Evolutionary conservation across 1,140 invertebrate genomes (phyloP).

Genomic region (Penaeus chinensis): DNA sequence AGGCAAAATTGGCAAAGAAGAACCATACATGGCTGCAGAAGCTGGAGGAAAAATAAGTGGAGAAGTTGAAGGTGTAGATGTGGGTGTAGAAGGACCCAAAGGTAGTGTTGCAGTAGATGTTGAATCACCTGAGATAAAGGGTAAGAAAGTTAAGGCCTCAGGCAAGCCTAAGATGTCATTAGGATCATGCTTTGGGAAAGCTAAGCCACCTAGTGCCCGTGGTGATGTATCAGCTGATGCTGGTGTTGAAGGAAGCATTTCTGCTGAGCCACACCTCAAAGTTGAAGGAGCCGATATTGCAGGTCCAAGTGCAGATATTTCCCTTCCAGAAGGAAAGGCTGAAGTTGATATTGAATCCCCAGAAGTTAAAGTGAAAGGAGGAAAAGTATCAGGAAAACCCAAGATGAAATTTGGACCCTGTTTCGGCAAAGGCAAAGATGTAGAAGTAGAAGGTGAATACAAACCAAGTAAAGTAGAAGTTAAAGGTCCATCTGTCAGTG

Average conservation of each 20-base stretch:
- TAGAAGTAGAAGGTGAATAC: neutral
- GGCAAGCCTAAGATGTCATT: neutral
- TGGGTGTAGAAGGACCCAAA: neutral
- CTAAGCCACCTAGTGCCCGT: neutral
- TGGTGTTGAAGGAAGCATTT: neutral
- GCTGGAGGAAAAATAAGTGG: conserved; percentile 3
- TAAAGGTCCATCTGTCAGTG: neutral
- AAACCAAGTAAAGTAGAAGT: neutral
- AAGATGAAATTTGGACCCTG: conserved; percentile 11
- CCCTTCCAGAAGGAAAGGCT: conserved; percentile 24
- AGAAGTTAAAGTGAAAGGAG: neutral
- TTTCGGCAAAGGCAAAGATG: neutral
- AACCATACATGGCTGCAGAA: conserved; percentile 26
- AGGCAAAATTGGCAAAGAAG: conserved; percentile 37
- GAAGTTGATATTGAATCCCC: conserved; percentile 6
- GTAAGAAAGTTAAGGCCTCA: neutral
- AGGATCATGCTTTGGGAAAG: too few relatives aligned
- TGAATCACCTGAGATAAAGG: conserved; percentile 32
- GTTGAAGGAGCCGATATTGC: neutral
- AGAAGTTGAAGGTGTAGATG: conserved; percentile 20
- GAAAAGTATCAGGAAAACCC: neutral
- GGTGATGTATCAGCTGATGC: too few relatives aligned
- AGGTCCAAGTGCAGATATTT: neutral
- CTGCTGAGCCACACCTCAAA: neutral
- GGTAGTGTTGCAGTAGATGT: conserved; percentile 12